Evolutionary conservation across 2,888 invertebrate genomes (phyloP).

Genomic region (Epirrhoe tristata): DNA sequence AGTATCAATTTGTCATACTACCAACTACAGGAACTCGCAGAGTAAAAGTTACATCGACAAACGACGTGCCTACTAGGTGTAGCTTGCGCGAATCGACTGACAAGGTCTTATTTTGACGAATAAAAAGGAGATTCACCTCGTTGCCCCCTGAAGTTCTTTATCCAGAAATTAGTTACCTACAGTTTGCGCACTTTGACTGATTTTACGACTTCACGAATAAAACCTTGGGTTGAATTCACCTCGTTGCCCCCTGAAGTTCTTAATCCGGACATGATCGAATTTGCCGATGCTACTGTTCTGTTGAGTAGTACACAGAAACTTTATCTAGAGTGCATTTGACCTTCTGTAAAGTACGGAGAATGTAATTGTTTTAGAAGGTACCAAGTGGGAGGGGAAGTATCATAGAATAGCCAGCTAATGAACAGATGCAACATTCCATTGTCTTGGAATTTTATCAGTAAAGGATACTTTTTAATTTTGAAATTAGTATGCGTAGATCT

Average conservation of each 20-base stretch:
- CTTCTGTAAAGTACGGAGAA: constrained; percentile 18
- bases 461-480: neutral
- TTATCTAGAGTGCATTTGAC: constrained; percentile 23
- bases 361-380: constrained; percentile 11
- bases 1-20: constrained; percentile 34
- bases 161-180: too few relatives aligned
- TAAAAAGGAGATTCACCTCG: too few relatives aligned
- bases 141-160: too few relatives aligned
- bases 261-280: too few relatives aligned
- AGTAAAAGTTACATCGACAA: neutral
- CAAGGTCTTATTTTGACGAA: too few relatives aligned
- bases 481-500: neutral
- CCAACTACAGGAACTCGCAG: neutral
- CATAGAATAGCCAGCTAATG: neutral
- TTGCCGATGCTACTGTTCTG: neutral
- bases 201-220: too few relatives aligned
- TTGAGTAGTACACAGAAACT: constrained; percentile 21
- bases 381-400: neutral
- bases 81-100: neutral
- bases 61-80: neutral
- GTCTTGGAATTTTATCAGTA: neutral
- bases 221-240: too few relatives aligned
- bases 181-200: too few relatives aligned
- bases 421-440: neutral
- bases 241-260: too few relatives aligned